Conservation (phyloP, 2,797 vertebrate species). For the Gambelia wislizenii region DNA sequence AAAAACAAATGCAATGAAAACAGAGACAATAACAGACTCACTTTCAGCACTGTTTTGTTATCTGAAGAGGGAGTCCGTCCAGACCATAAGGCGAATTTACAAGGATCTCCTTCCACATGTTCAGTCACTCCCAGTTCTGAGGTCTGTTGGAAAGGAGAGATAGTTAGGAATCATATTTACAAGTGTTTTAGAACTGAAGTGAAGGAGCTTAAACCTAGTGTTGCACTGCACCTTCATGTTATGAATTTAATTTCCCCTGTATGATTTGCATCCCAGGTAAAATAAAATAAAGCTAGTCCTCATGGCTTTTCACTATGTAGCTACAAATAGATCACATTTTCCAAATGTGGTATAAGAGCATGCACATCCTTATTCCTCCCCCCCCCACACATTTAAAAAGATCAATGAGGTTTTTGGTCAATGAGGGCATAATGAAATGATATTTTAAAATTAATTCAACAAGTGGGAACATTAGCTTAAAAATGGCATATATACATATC, state of each 20-base stretch:
- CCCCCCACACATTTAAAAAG: background rate
- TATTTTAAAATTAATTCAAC: background rate
- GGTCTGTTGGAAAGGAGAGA: constrained; percentile 84
- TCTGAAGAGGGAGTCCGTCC: constrained; percentile 97
- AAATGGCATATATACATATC: background rate
- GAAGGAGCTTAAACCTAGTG: background rate
- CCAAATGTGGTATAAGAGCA: background rate
- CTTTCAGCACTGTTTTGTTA: constrained; percentile 98
- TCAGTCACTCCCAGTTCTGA: constrained; percentile 97
- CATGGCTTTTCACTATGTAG: background rate
- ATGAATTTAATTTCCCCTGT: background rate
- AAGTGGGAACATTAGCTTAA: background rate
- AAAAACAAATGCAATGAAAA: constrained; percentile 14
- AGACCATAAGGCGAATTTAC: constrained; percentile 98
- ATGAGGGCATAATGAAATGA: background rate
- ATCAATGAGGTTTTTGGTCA: background rate
- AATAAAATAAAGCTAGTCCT: constrained; percentile 8
- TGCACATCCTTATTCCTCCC: background rate
- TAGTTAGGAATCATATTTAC: constrained; percentile 6
- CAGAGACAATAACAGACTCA: constrained; percentile 69
- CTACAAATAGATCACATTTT: background rate
- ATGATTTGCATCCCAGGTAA: background rate
- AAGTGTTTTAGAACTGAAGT: constrained; percentile 19
- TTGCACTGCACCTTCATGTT: constrained; percentile 4
- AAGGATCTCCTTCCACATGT: constrained; percentile 96